Evolutionary conservation across 2,113 vertebrate genomes (phyloP), one percentile per base, ranked within the genome.

Genomic region (Silurus glanis): DNA sequence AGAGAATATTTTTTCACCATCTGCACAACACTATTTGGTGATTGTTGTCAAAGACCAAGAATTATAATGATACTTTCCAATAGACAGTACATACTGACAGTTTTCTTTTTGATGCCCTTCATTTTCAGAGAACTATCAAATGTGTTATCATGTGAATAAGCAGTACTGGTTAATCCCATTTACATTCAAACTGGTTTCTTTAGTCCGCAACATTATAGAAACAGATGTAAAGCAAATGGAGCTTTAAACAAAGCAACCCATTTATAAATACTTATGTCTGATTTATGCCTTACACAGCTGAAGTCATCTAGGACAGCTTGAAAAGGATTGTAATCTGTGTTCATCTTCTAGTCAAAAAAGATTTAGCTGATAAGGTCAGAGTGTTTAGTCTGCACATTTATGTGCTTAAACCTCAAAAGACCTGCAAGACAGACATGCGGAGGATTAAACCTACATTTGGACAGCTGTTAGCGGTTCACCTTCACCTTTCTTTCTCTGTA

Each of bases 401-500:
- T 80, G 49, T 25, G 47, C 66, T 59, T 81, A 69, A 55, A 59
- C 66, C 55, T 84, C 59, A 67, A 53, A 82, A 84, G 78, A 82
- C 53, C 62, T 71, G 53, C 53, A 64, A 49, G 28, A 64, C 64
- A 69, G 25, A 82, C 28, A 59, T 25, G 58, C 37, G 9, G 53
- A 51, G 82, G 81, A 84, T 84, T 87, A 83, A 88, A 67, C 23
- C 61, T 82, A 87, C 75, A 85, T 88, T 72, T 79, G 78, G 49
- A 55, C 75, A 55, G 56, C 67, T 37, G 19, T 86, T 74, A 47
- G 78, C 9, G 14, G 25, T 80, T 45, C 58, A 64, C 64, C 62
- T 16, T 80, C 53, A 55, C 51, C n/a, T 78, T 25, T 67, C 64
- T 53, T 71, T 85, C 56, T 78, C 62, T 51, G 51, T 55, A 51